Conservation (phyloP, 1,140 invertebrate genomes). For the Dreissena polymorpha region DNA sequence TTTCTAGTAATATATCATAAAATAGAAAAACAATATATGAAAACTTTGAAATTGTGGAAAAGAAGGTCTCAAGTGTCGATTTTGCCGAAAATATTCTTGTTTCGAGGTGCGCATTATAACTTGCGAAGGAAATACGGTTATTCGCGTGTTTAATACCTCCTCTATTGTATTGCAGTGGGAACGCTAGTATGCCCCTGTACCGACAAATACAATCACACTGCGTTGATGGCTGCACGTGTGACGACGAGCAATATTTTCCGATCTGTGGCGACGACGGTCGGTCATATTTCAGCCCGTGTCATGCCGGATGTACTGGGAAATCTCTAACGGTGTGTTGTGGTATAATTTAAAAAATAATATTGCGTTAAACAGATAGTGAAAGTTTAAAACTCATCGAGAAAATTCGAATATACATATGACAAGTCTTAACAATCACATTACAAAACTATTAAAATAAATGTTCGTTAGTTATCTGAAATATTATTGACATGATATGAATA, state of each 20-base stretch:
- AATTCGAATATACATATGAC: neutral
- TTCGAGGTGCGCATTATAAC: no score
- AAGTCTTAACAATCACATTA: neutral
- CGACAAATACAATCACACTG: constrained; percentile 14
- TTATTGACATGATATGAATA: neutral
- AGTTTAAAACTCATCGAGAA: neutral
- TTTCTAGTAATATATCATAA: no score
- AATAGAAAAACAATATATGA: no score
- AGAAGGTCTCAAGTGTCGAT: no score
- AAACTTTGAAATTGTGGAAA: no score
- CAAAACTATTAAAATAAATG: neutral
- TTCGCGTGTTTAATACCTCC: no score
- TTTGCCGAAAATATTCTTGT: no score
- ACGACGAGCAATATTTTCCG: constrained; percentile 60
- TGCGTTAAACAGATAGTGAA: neutral
- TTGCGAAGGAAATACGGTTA: no score
- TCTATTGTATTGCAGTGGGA: no score
- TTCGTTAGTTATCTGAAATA: neutral
- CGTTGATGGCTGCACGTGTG: constrained; percentile 55
- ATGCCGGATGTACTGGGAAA: constrained; percentile 60
- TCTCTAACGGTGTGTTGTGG: constrained; percentile 36
- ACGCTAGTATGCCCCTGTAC: neutral
- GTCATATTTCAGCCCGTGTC: constrained; percentile 67
- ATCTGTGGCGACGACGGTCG: constrained; percentile 61
- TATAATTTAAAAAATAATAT: neutral